Evolutionary conservation across 2,888 invertebrate species (phyloP).

Genomic region (Seira ritae): DNA sequence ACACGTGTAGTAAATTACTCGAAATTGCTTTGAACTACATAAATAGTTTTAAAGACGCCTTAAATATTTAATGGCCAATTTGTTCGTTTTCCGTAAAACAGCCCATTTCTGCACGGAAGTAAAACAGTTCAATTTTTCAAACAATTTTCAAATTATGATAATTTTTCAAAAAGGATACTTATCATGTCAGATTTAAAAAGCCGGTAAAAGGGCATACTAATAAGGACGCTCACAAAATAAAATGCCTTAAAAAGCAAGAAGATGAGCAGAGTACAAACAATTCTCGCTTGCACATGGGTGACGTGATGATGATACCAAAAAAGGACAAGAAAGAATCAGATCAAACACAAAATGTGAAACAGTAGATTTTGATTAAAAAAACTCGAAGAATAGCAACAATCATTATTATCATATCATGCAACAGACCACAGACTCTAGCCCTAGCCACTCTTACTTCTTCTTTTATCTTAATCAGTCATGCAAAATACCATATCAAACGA

Average conservation of each 20-base stretch:
- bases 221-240: neutral
- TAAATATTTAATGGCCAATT: neutral
- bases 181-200: neutral
- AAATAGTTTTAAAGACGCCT: neutral
- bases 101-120: neutral
- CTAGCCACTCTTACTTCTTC: too few species aligned
- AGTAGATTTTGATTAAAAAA: neutral
- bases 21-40: conserved; percentile 16
- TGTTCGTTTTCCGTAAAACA: neutral
- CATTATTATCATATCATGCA: too few species aligned
- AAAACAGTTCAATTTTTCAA: neutral
- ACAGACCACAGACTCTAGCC: too few species aligned
- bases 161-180: too few species aligned
- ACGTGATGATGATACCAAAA: conserved; percentile 17
- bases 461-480: conserved; percentile 10
- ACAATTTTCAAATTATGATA: neutral
- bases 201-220: neutral
- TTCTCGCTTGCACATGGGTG: neutral
- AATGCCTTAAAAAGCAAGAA: neutral
- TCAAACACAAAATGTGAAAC: neutral
- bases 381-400: too few species aligned
- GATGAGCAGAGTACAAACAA: neutral
- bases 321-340: neutral
- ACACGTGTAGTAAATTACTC: conserved; percentile 9
- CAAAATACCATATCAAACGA: neutral